Evolutionary conservation across 2,113 vertebrate genomes (phyloP).

Genomic region (Astur gentilis): DNA sequence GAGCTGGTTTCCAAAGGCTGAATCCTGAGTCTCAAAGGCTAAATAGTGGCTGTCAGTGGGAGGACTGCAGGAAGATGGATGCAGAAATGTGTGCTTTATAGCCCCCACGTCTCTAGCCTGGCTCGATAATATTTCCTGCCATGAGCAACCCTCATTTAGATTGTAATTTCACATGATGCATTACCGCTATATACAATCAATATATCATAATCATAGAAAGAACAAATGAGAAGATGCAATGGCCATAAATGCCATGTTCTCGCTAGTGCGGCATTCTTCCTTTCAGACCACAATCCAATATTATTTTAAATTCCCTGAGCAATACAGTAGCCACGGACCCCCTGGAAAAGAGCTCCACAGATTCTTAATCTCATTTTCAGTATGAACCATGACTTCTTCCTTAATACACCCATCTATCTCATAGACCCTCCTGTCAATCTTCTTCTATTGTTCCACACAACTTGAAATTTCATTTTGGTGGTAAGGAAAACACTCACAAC

Average conservation of each 20-base stretch:
- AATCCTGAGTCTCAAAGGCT: slow-evolving; percentile 8
- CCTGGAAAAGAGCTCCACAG: not conserved
- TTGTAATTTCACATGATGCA: slow-evolving; percentile 20
- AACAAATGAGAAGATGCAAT: not conserved
- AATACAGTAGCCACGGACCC: not conserved
- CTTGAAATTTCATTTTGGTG: not conserved
- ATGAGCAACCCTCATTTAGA: not conserved
- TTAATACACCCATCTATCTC: not conserved
- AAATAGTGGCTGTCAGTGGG: not conserved
- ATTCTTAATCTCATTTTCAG: not conserved
- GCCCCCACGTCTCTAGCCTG: not conserved
- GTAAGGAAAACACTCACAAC: not conserved
- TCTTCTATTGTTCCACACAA: not conserved
- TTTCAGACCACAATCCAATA: not conserved
- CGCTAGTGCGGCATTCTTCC: not conserved
- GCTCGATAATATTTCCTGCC: slow-evolving; percentile 2
- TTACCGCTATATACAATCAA: not conserved
- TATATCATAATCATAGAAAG: slow-evolving; percentile 15
- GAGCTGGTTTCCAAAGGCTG: slow-evolving; percentile 2
- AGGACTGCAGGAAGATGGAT: slow-evolving; percentile 3
- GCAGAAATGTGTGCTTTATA: not conserved
- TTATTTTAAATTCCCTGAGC: not conserved
- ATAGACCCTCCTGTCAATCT: not conserved
- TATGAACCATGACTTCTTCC: not conserved
- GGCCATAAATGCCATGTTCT: not conserved